Evolutionary conservation across 1,140 invertebrate genomes (phyloP).

Genomic region (Triops cancriformis): DNA sequence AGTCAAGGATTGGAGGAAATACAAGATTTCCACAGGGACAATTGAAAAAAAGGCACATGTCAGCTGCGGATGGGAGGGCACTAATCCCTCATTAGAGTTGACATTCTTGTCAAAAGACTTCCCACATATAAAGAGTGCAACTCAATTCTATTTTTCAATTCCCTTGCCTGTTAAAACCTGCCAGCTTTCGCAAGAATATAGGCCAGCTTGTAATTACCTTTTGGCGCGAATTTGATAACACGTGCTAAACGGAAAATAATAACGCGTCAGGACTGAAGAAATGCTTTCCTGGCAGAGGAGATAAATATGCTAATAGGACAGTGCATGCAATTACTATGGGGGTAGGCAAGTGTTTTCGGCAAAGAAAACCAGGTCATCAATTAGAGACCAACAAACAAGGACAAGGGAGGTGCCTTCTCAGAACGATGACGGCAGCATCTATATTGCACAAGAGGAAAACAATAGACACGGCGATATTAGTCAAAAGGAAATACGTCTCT

Average conservation of each 20-base stretch:
- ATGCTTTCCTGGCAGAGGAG: too few species aligned
- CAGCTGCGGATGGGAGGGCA: conserved; percentile 3
- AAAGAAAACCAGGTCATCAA: neutral
- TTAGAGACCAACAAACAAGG: neutral
- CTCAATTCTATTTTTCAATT: neutral
- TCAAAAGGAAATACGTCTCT: neutral
- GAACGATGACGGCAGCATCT: neutral
- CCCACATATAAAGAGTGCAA: neutral
- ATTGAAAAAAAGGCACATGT: conserved; percentile 3
- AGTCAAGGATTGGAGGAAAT: conserved; percentile 10
- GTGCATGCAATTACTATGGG: too few species aligned
- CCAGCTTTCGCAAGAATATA: neutral
- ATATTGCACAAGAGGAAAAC: conserved; percentile 1
- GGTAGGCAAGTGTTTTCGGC: too few species aligned
- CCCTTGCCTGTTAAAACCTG: neutral
- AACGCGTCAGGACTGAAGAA: too few species aligned
- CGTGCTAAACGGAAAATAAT: too few species aligned
- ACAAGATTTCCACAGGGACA: conserved; percentile 4
- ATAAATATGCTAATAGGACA: too few species aligned
- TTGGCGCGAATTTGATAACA: too few species aligned
- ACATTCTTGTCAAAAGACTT: conserved; percentile 14
- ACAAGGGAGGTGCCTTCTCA: neutral
- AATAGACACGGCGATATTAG: neutral
- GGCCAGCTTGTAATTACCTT: too few species aligned
- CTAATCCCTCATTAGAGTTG: conserved; percentile 13